phyloP scores from a whole-genome alignment of 2,797 vertebrate species.

The Poecilia wingei region DNA sequence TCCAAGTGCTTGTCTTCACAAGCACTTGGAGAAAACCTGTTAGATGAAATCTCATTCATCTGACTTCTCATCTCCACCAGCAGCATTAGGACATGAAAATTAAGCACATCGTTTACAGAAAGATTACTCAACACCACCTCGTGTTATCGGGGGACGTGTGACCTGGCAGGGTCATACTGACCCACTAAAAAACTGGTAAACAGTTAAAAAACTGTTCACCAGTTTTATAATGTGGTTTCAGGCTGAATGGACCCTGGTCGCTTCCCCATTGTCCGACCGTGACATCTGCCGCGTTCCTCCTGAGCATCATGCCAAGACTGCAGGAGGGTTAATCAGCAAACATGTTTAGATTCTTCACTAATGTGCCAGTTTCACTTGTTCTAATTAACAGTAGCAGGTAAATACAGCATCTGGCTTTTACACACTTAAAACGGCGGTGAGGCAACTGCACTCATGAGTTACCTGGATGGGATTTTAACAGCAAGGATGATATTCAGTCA shows the following conservation, averaged over 20 bases:
- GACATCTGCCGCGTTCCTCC: too few relatives aligned
- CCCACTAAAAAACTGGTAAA: too few relatives aligned
- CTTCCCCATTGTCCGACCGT: too few relatives aligned
- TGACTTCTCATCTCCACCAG: not conserved
- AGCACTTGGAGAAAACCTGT: too few relatives aligned
- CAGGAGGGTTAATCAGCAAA: conserved; percentile 22
- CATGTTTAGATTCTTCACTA: conserved; percentile 21
- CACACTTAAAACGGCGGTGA: conserved; percentile 23
- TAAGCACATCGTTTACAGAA: not conserved
- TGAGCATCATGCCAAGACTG: too few relatives aligned
- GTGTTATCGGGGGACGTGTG: not conserved
- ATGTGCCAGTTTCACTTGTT: conserved; percentile 29
- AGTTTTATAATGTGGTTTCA: too few relatives aligned
- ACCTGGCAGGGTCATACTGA: too few relatives aligned
- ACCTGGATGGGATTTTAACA: conserved; percentile 7
- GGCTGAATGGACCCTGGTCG: too few relatives aligned
- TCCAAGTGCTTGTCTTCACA: not conserved
- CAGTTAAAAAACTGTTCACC: too few relatives aligned
- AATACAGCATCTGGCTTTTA: conserved; percentile 54
- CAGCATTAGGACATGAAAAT: not conserved
- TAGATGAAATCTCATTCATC: not conserved
- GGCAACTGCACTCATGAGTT: conserved; percentile 4
- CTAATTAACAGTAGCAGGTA: conserved; percentile 53
- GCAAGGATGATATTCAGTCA: not conserved
- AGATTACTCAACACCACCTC: not conserved